These are phyloP conservation scores for Branchinecta lynchi DNA, from an alignment of 1,140 invertebrate species.

Conservation along the genomic window DNA sequence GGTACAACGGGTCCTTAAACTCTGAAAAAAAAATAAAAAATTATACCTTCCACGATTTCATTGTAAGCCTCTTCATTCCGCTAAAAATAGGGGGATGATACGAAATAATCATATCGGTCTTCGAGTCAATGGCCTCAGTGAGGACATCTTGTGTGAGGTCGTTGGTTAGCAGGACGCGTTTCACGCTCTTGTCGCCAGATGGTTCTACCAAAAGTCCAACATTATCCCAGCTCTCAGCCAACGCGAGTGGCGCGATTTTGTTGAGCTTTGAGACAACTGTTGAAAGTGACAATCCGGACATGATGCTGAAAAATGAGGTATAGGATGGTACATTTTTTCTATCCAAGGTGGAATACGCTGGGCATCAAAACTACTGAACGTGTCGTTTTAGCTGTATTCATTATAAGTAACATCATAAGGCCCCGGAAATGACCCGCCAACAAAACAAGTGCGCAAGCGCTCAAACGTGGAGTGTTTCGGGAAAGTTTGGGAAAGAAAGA, in stretches of 20 bases:
- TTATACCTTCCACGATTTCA: conserved; percentile 52
- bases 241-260: conserved; percentile 46
- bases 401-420: too few relatives aligned
- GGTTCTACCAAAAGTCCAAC: conserved; percentile 81
- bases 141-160: conserved; percentile 81
- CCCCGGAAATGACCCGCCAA: too few relatives aligned
- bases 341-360: neutral
- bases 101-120: conserved; percentile 65
- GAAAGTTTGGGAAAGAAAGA: too few relatives aligned
- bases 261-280: conserved; percentile 46
- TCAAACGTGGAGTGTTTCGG: too few relatives aligned
- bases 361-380: neutral
- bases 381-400: neutral
- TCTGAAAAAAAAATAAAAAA: too few relatives aligned
- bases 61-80: conserved; percentile 58
- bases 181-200: conserved; percentile 38
- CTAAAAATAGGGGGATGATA: conserved; percentile 92
- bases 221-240: conserved; percentile 87
- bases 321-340: neutral
- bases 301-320: conserved; percentile 11
- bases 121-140: conserved; percentile 54
- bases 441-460: too few relatives aligned
- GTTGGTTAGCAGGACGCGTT: conserved; percentile 72
- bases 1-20: too few relatives aligned
- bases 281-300: conserved; percentile 36